These are phyloP conservation scores for Piaya cayana DNA, from an alignment of 2,113 vertebrate species.

Conservation along the genomic window DNA sequence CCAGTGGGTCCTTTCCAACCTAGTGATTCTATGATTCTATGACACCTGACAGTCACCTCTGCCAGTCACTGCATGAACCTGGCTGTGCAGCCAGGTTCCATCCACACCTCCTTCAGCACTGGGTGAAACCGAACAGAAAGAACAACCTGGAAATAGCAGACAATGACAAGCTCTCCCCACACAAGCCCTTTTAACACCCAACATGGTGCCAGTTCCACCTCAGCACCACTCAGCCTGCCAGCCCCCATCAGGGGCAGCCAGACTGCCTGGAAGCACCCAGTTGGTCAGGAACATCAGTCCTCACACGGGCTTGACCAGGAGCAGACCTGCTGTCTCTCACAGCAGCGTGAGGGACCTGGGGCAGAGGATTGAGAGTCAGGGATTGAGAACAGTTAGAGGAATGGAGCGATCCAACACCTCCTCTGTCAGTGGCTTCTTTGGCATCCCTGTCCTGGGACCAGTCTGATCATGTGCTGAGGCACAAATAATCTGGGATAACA, in stretches of 20 bases:
- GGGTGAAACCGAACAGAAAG: fast-evolving
- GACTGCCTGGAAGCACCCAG: fast-evolving
- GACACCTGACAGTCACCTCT: neutral
- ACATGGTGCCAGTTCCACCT: neutral
- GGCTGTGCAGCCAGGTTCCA: neutral
- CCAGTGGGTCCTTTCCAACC: too few species aligned
- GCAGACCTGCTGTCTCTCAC: neutral
- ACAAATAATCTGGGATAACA: neutral
- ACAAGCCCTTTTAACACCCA: fast-evolving
- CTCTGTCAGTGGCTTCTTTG: neutral
- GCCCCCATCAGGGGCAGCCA: neutral
- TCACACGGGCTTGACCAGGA: neutral
- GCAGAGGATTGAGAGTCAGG: fast-evolving
- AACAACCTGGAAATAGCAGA: neutral
- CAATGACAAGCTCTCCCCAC: fast-evolving
- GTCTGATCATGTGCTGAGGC: neutral
- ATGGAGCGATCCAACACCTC: neutral
- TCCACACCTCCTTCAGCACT: neutral
- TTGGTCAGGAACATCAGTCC: neutral
- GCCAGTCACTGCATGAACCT: neutral
- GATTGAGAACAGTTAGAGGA: fast-evolving
- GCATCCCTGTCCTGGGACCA: neutral
- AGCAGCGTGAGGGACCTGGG: fast-evolving
- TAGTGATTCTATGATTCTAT: too few species aligned
- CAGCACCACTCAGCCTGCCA: neutral